Percentiles rank a stretch among this genome's conserved stretches.
Evolutionary conservation across 2,797 vertebrate genomes (phyloP).

Genomic region (Pogoniulus pusillus): DNA sequence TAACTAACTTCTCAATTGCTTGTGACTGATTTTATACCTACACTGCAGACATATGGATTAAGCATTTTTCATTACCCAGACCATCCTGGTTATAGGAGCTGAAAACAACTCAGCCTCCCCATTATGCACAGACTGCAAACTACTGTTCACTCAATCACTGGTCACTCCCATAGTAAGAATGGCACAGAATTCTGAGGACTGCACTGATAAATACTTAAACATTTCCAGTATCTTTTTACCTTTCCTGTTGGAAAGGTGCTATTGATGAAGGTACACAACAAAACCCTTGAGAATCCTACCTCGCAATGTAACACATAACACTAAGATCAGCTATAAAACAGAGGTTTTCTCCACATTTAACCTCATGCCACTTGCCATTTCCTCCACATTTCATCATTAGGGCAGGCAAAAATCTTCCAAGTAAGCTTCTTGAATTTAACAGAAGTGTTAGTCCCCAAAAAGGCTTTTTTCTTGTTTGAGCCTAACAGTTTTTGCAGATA

Average conservation of each 20-base stretch:
- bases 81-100: not conserved
- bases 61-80: not conserved
- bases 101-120: not conserved
- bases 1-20: not conserved
- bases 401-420: not conserved
- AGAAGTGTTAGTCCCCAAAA: not conserved
- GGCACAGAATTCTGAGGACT: not conserved
- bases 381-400: not conserved
- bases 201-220: not conserved
- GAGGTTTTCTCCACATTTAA: too few species aligned
- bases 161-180: fast-evolving
- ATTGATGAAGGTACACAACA: not conserved
- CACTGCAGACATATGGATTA: not conserved
- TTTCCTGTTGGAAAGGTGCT: not conserved
- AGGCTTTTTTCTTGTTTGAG: not conserved
- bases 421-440: not conserved
- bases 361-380: not conserved
- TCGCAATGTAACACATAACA: not conserved
- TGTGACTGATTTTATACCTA: not conserved
- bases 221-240: not conserved
- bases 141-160: not conserved
- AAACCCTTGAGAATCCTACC: not conserved
- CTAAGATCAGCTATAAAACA: not conserved
- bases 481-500: not conserved
- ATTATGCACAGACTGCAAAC: not conserved